Conservation (phyloP, 2,797 vertebrate species). For the Pelodytes ibericus region DNA sequence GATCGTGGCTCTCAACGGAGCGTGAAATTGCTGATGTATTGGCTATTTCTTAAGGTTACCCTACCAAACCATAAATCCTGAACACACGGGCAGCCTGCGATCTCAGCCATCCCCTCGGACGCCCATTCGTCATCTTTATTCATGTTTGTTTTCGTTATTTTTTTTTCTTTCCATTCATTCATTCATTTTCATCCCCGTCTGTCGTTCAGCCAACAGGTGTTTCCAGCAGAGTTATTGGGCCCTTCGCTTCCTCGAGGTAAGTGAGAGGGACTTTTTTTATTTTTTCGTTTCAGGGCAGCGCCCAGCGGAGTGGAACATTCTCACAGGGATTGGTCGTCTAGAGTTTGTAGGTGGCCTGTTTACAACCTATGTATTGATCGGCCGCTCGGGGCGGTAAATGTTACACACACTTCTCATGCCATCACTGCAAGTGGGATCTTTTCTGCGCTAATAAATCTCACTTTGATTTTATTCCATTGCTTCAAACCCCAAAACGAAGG, state of each 20-base stretch:
- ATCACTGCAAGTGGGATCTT: too few relatives aligned
- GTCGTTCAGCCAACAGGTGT: conserved; percentile 26
- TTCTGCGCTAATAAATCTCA: too few relatives aligned
- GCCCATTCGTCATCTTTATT: neutral
- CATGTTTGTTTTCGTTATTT: conserved; percentile 18
- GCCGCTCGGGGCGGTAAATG: neutral
- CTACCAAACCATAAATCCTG: conserved; percentile 40
- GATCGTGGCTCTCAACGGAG: conserved; percentile 2
- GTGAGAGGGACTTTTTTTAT: neutral
- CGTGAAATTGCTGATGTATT: conserved; percentile 40
- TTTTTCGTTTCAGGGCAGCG: conserved; percentile 2
- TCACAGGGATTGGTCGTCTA: neutral
- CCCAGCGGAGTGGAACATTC: neutral
- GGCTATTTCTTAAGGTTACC: conserved; percentile 26
- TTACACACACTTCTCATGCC: conserved; percentile 6
- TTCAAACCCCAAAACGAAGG: too few relatives aligned
- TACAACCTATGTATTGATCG: conserved; percentile 10
- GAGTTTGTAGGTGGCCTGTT: conserved; percentile 33
- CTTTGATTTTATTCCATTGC: too few relatives aligned
- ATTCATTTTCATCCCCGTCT: conserved; percentile 9
- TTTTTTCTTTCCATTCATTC: conserved; percentile 29
- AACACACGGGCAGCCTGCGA: neutral
- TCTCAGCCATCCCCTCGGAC: conserved; percentile 4
- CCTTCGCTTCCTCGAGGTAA: conserved; percentile 27
- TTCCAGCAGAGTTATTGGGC: conserved; percentile 12